Evolutionary conservation across 2,113 vertebrate species (phyloP), one percentile per base, ranked within the genome.

Genomic region (Microcebus ravelobensis): DNA sequence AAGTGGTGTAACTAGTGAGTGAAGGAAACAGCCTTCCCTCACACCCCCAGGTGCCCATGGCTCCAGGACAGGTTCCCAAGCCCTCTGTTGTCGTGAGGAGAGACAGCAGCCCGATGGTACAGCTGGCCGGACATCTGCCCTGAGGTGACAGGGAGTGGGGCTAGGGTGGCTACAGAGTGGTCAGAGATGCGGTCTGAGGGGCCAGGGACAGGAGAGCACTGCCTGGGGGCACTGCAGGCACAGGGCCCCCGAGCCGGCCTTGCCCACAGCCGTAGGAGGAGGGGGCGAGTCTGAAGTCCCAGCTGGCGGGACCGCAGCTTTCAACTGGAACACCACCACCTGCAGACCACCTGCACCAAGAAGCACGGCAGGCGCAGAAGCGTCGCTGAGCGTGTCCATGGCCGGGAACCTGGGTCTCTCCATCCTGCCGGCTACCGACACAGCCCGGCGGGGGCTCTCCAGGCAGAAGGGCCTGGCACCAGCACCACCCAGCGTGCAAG

Each of bases 401-500:
- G 34, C 55, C 17, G 2, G 31, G 68, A 39, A 29, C 36, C 74
- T 18, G 50, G 52, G 7, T 55, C 39, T 25, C 8, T 50, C 18
- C 59, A n/a, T 45, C 73, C 34, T 67, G 29, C 57, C 18, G 0
- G 36, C 45, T 36, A 50, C 68, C 27, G 9, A 61, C 83, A 61
- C 5, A 36, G 63, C 21, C n/a, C 20, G 0, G 13, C 0, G 0
- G 21, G 1, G 36, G 45, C 31, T 27, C 63, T 85, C 31, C 21
- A 6, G 68, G 20, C 61, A 8, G 20, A 34, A 27, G 29, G 45
- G 48, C 48, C 23, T 55, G 25, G 67, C 23, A 8, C n/a, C 17
- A 1, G 65, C 50, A 71, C 45, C 12, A 15, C 42, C 82, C 8
- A 10, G 45, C 42, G 27, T 17, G 10, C 48, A 70, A 13, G 27